These are phyloP conservation scores for Aulostomus chinensis DNA, from an alignment of 2,797 vertebrate species.

Conservation along the genomic window DNA sequence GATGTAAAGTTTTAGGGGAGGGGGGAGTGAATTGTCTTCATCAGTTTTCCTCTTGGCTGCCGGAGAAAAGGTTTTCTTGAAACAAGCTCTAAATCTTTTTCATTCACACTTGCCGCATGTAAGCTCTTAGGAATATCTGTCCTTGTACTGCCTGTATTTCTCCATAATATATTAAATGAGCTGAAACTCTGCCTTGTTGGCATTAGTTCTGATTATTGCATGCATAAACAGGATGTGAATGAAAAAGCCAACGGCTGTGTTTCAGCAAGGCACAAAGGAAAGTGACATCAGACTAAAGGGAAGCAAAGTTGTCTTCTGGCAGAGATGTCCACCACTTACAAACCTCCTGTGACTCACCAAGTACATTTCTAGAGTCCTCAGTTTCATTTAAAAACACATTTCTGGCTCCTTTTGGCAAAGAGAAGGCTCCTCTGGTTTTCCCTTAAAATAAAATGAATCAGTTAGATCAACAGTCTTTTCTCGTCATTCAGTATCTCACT, in stretches of 20 bases:
- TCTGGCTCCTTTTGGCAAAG: conserved; percentile 90
- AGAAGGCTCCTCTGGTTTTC: conserved; percentile 89
- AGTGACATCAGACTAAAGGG: conserved; percentile 13
- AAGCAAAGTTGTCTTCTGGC: conserved; percentile 53
- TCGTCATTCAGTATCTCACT: not conserved
- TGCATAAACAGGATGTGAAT: conserved; percentile 46
- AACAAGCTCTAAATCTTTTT: conserved; percentile 43
- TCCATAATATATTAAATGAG: no score
- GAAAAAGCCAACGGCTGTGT: conserved; percentile 43
- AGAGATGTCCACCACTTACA: conserved; percentile 80
- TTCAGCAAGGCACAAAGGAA: conserved; percentile 36
- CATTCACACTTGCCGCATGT: conserved; percentile 39
- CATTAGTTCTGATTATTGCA: no score
- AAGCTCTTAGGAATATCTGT: no score
- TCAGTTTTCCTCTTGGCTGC: conserved; percentile 40
- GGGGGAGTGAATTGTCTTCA: not conserved
- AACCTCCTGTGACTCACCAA: conserved; percentile 86
- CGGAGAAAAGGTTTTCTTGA: conserved; percentile 32
- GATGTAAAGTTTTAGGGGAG: conserved; percentile 8
- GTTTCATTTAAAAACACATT: conserved; percentile 91
- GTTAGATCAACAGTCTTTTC: conserved; percentile 70
- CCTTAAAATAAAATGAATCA: conserved; percentile 83
- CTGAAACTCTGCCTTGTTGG: no score
- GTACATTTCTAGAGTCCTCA: conserved; percentile 85
- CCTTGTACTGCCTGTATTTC: no score